Evolutionary conservation across 1,140 invertebrate genomes (phyloP).

Genomic region (Drosophila chauvacae): DNA sequence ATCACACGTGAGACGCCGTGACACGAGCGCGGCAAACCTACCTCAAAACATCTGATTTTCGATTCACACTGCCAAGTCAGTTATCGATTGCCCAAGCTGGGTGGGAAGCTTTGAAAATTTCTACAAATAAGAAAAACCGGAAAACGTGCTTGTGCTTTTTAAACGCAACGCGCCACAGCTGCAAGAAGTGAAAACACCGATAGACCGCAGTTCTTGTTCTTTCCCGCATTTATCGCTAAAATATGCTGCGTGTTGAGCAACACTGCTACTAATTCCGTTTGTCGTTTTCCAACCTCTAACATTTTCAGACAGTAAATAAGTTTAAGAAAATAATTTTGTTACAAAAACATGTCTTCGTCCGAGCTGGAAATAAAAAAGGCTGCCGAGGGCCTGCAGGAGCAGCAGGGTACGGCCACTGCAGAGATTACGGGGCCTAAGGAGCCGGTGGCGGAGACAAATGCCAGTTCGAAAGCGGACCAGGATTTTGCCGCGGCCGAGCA

Average conservation of each 20-base stretch:
- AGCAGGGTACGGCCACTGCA: constrained; percentile 12
- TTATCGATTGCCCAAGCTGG: constrained; percentile 10
- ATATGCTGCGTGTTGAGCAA: constrained; percentile 43
- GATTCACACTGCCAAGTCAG: neutral
- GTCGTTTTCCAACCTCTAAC: constrained; percentile 60
- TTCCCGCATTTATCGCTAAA: constrained; percentile 27
- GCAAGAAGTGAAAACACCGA: neutral
- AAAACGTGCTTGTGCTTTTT: neutral
- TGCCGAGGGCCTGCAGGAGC: constrained; percentile 51
- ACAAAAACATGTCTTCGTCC: constrained; percentile 70
- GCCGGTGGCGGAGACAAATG: constrained; percentile 47
- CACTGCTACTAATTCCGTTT: constrained; percentile 31
- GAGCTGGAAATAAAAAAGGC: constrained; percentile 62
- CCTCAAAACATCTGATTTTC: constrained; percentile 16
- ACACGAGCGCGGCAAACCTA: constrained; percentile 16
- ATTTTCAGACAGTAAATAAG: constrained; percentile 77
- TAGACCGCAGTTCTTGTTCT: neutral
- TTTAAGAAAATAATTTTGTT: constrained; percentile 66
- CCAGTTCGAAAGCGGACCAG: constrained; percentile 40
- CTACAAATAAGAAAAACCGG: neutral
- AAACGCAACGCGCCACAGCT: neutral
- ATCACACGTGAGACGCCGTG: neutral
- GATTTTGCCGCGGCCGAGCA: constrained; percentile 87
- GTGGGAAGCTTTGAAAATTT: neutral
- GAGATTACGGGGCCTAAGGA: constrained; percentile 53